Base-by-base conservation (phyloP, 2,888 invertebrate species). In the Pachycephus smyrnensis region DNA sequence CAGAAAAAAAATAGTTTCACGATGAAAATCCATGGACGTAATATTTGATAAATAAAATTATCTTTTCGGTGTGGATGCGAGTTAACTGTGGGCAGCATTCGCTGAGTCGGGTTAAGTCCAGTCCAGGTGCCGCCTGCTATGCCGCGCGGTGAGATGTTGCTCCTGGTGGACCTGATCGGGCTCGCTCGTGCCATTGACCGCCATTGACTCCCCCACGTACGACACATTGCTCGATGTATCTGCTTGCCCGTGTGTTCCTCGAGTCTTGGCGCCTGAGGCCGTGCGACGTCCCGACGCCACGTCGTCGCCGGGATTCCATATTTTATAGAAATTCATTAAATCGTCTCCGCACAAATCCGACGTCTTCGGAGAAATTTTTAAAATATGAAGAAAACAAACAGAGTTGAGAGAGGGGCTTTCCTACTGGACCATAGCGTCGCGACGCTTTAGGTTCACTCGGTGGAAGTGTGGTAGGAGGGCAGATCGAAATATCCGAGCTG, bases 161-260 rank as follows among this genome's bases (percentile, higher is more conserved):
- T 87, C 84, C 86, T 79, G 85, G 86, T 86, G 87, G 88, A 89
- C 87, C 88, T 87, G 89, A 89, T 90, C 90, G 86, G 84, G 85
- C 87, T 85, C 86, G 86, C 89, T 89, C 90, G 90, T 90, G 90
- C 90, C 91, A 90, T 90, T 91, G 90, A 91, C 90, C 90, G 90
- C 90, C 89, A 90, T 89, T 89, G 89, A 90, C 91, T 90, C 90
- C 90, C 91, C 88, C 90, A 88, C 89, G 85, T 87, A 86, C 78
- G 81, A 79, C 80, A 79, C 75, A 73, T 77, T 40, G 68, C 33
- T 79, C 77, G 79, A 80, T 79, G 77, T 77, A 71, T 69, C 69
- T 32, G 69, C 69, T 69, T 15, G 69, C 30, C 69, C 69, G 69
- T 69, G 69, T 15, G 69, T 69, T 69, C 69, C 69, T 69, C 69